phyloP scores from a whole-genome alignment of 1,140 invertebrate species.

The Tribolium castaneum region DNA sequence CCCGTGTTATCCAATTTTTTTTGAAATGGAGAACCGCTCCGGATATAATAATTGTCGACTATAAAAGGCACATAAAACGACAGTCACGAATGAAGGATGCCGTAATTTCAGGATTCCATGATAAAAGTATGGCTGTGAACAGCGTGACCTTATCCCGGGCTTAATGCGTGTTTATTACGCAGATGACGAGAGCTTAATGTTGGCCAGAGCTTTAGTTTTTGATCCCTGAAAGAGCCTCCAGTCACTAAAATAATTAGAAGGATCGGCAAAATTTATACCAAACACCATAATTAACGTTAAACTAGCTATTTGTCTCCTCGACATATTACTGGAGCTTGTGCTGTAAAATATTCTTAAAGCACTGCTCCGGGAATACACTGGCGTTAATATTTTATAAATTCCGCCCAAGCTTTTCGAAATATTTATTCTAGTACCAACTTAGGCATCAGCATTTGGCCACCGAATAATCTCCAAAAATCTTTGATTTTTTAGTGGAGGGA shows the following conservation, averaged over 20 bases:
- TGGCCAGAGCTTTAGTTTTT: neutral
- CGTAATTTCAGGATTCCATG: constrained; percentile 48
- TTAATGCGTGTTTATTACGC: constrained; percentile 41
- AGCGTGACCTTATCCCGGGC: constrained; percentile 15
- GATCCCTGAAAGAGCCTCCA: neutral
- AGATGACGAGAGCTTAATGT: constrained; percentile 31
- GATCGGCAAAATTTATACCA: neutral
- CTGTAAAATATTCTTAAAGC: neutral
- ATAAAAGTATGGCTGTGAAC: constrained; percentile 39
- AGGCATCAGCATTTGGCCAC: neutral
- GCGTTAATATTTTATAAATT: neutral
- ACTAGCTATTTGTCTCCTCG: constrained; percentile 11
- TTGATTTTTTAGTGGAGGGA: neutral
- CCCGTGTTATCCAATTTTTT: neutral
- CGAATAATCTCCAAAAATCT: constrained; percentile 15
- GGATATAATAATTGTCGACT: constrained; percentile 49
- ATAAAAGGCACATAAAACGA: constrained; percentile 46
- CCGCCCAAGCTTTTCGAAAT: neutral
- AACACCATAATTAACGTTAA: constrained; percentile 16
- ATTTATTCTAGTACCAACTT: neutral
- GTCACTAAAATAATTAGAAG: constrained; percentile 2
- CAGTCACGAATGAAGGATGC: constrained; percentile 44
- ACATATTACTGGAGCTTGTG: neutral
- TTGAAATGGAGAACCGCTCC: constrained; percentile 15
- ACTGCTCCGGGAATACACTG: neutral